phyloP scores from a whole-genome alignment of 2,113 vertebrate genomes.

The Nestor notabilis region DNA sequence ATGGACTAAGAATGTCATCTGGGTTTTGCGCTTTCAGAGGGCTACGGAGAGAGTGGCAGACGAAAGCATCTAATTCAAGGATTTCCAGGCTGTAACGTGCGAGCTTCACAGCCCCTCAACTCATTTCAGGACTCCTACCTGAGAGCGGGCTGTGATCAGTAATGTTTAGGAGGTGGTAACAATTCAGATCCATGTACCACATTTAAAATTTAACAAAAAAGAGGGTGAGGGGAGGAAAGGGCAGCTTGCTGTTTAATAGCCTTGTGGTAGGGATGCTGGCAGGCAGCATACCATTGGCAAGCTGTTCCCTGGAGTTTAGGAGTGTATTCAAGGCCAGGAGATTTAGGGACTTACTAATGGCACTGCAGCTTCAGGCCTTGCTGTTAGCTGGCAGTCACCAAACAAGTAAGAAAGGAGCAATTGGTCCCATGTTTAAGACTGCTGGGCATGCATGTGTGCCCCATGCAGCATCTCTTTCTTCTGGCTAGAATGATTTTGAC shows the following conservation, averaged over 20 bases:
- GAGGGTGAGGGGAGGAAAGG: rapidly evolving
- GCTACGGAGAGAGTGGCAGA: neutral
- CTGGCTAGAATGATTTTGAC: constrained; percentile 8
- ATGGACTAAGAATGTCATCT: rapidly evolving
- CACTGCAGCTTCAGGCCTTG: neutral
- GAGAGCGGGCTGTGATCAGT: rapidly evolving
- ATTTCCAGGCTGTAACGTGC: neutral
- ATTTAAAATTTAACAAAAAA: neutral
- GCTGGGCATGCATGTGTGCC: neutral
- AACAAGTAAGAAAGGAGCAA: neutral
- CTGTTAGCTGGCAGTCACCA: neutral
- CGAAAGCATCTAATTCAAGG: neutral
- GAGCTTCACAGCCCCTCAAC: neutral
- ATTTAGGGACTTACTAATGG: neutral
- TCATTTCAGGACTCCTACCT: neutral
- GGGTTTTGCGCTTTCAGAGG: neutral
- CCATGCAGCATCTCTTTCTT: neutral
- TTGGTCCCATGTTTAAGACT: rapidly evolving
- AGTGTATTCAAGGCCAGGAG: neutral
- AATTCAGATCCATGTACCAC: neutral
- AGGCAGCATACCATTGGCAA: neutral
- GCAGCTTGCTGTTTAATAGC: neutral
- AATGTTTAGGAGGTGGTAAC: neutral
- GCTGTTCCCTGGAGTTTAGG: neutral
- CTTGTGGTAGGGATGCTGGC: neutral